phyloP scores from a whole-genome alignment of 2,797 vertebrate species.

The Rallus crepitans region DNA sequence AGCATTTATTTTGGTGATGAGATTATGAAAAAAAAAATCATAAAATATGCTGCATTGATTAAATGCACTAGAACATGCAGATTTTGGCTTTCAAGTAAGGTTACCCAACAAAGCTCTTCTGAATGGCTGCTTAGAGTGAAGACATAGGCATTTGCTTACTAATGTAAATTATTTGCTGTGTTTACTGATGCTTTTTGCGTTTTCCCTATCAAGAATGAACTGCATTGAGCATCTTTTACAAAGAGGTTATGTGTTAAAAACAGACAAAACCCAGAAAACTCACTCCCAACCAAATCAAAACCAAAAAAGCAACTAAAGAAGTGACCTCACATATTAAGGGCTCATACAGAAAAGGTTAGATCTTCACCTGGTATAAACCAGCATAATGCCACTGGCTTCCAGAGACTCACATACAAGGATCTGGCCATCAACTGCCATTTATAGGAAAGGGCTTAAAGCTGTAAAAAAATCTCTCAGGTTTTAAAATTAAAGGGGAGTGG shows the following conservation, averaged over 20 bases:
- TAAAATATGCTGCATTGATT: not conserved
- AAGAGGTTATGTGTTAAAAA: not conserved
- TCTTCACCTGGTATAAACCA: not conserved
- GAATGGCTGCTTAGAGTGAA: not conserved
- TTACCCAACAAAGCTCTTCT: not conserved
- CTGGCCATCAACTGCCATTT: not conserved
- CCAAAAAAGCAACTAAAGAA: not conserved
- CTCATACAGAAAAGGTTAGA: not conserved
- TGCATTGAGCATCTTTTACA: not conserved
- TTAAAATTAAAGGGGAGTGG: not conserved
- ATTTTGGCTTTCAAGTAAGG: not conserved
- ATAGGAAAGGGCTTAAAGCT: not conserved
- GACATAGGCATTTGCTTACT: not conserved
- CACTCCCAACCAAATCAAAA: not conserved
- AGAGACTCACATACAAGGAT: not conserved
- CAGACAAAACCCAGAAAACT: too few relatives aligned
- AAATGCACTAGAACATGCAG: not conserved
- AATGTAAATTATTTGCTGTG: not conserved
- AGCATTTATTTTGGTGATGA: not conserved
- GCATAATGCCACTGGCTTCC: not conserved
- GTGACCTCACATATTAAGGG: not conserved
- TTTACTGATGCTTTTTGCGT: not conserved
- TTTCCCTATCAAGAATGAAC: not conserved
- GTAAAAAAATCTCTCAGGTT: not conserved
- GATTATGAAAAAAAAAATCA: not conserved